These are phyloP conservation scores for Gavia stellata DNA, from an alignment of 2,113 vertebrate species.

Conservation along the genomic window DNA sequence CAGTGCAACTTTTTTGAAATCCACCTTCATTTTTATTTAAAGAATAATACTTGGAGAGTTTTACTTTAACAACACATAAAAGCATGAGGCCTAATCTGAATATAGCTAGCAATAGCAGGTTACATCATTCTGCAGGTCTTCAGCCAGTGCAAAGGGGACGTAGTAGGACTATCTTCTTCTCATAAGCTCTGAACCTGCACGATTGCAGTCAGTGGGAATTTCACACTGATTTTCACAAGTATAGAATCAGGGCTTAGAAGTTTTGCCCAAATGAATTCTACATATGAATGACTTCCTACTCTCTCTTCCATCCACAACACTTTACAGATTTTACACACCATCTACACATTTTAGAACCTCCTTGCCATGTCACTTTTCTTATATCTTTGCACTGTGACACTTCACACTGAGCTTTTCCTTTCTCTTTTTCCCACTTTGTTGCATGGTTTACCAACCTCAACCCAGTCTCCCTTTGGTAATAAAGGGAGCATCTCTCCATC, in stretches of 20 bases:
- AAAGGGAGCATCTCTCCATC: background rate
- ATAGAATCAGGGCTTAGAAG: background rate
- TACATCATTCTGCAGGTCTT: background rate
- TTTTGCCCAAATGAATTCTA: background rate
- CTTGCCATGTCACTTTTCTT: background rate
- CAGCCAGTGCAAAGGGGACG: background rate
- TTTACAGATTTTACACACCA: background rate
- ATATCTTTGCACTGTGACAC: background rate
- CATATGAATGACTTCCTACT: fast-evolving
- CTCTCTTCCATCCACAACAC: background rate
- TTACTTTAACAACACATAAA: background rate
- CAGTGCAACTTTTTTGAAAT: background rate
- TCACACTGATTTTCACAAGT: background rate
- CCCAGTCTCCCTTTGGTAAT: background rate
- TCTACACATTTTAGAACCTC: background rate
- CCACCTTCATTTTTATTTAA: background rate
- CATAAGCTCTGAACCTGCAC: background rate
- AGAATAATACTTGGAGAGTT: background rate
- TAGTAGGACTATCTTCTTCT: background rate
- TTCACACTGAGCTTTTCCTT: background rate
- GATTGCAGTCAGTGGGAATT: background rate
- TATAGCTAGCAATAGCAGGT: background rate
- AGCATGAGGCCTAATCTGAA: background rate
- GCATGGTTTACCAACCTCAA: background rate
- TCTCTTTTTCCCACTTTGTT: background rate